Conservation (phyloP, 1,140 invertebrate genomes). For the Whitmania pigra region DNA sequence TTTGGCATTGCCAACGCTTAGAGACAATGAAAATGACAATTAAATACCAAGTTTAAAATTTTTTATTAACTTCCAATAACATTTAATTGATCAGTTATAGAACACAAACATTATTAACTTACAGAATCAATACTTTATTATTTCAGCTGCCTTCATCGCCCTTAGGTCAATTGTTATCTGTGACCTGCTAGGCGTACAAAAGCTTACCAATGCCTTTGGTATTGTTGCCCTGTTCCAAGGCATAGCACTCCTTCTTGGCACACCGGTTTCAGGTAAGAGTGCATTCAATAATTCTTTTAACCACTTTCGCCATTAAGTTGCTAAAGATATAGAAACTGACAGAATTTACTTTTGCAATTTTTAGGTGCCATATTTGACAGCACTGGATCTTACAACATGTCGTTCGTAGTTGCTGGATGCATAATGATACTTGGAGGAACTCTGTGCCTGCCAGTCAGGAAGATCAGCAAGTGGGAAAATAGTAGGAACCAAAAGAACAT, state of each 20-base stretch:
- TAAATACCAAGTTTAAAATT: too few species aligned
- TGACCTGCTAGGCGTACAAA: conserved; percentile 83
- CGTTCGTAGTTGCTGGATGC: conserved; percentile 10
- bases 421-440: conserved; percentile 12
- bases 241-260: conserved; percentile 21
- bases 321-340: too few species aligned
- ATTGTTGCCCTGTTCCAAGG: conserved; percentile 48
- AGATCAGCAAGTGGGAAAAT: conserved; percentile 11
- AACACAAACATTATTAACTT: neutral
- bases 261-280: conserved; percentile 21
- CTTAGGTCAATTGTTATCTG: conserved; percentile 94
- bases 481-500: conserved; percentile 1
- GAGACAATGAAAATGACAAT: too few species aligned
- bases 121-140: neutral
- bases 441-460: conserved; percentile 3
- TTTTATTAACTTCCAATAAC: too few species aligned
- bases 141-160: conserved; percentile 85
- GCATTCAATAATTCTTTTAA: neutral
- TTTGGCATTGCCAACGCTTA: too few species aligned
- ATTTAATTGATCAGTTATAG: too few species aligned
- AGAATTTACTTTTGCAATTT: neutral
- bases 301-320: too few species aligned
- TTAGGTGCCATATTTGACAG: conserved; percentile 14
- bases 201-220: conserved; percentile 90
- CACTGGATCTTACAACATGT: conserved; percentile 17